Evolutionary conservation across 2,113 vertebrate species (phyloP).

Genomic region (Indri indri): DNA sequence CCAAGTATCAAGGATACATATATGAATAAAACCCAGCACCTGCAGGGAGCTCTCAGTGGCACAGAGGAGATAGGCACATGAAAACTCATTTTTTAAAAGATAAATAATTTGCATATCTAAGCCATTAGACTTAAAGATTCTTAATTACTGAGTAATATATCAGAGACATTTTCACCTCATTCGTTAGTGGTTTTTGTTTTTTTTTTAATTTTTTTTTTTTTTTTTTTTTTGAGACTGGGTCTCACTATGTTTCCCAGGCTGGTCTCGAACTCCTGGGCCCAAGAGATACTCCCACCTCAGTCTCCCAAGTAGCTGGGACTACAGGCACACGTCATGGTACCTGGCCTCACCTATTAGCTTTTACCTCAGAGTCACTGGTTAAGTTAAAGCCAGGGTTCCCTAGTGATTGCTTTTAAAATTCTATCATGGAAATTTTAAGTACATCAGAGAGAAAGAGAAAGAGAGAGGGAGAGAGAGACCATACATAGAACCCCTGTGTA

Average conservation of each 20-base stretch:
- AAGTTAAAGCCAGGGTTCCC: background rate
- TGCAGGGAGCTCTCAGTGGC: background rate
- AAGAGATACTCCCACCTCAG: too few relatives aligned
- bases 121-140: background rate
- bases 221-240: too few relatives aligned
- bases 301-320: too few relatives aligned
- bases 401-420: background rate
- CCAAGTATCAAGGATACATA: background rate
- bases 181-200: background rate
- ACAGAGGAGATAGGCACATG: background rate
- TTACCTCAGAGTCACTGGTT: background rate
- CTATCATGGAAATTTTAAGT: constrained; percentile 11
- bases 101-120: background rate
- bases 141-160: background rate
- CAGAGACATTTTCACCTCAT: background rate
- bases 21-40: background rate
- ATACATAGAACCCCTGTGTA: background rate
- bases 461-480: background rate
- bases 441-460: background rate
- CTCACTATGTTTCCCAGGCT: too few relatives aligned
- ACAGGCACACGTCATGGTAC: too few relatives aligned
- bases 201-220: too few relatives aligned
- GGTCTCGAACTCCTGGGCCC: too few relatives aligned
- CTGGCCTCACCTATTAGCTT: background rate
- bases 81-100: background rate